These are phyloP conservation scores for Neostethus bicornis DNA, from an alignment of 2,797 vertebrate genomes.

Conservation along the genomic window DNA sequence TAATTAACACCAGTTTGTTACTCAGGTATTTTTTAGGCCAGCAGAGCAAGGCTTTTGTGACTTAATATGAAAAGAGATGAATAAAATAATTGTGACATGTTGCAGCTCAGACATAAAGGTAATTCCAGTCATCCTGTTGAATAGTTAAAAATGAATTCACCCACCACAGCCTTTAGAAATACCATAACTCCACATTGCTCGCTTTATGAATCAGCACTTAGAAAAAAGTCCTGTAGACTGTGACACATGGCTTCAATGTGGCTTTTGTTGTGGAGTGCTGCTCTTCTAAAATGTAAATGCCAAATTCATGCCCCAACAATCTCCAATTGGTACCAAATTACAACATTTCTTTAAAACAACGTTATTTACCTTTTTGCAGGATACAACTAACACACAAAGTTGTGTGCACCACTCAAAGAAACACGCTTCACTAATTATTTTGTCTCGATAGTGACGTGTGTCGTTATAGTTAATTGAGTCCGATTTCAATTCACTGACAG, in stretches of 20 bases:
- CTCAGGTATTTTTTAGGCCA: too few relatives aligned
- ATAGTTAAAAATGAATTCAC: conserved; percentile 9
- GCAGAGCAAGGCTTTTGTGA: conserved; percentile 13
- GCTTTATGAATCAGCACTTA: background rate
- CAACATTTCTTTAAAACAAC: conserved; percentile 10
- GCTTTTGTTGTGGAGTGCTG: background rate
- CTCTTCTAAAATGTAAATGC: conserved; percentile 9
- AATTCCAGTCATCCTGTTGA: conserved; percentile 2
- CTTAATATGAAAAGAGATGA: conserved; percentile 3
- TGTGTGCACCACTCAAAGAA: conserved; percentile 22
- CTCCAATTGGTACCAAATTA: conserved; percentile 8
- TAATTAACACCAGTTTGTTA: too few relatives aligned
- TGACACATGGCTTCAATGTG: conserved; percentile 4
- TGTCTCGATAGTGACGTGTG: background rate
- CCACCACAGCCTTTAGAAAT: conserved; percentile 5
- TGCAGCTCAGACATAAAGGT: conserved; percentile 8
- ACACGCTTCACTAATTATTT: conserved; percentile 13
- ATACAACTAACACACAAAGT: conserved; percentile 6
- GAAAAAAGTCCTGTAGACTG: background rate
- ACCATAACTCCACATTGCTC: conserved; percentile 10
- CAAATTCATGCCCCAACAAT: conserved; percentile 1
- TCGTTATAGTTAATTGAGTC: background rate
- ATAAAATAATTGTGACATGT: conserved; percentile 5
- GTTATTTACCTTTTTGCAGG: conserved; percentile 2
- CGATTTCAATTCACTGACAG: background rate